Percentiles rank a stretch among this genome's conserved stretches.
These are phyloP conservation scores for Egretta garzetta DNA, from an alignment of 2,113 vertebrate genomes.

Conservation along the genomic window DNA sequence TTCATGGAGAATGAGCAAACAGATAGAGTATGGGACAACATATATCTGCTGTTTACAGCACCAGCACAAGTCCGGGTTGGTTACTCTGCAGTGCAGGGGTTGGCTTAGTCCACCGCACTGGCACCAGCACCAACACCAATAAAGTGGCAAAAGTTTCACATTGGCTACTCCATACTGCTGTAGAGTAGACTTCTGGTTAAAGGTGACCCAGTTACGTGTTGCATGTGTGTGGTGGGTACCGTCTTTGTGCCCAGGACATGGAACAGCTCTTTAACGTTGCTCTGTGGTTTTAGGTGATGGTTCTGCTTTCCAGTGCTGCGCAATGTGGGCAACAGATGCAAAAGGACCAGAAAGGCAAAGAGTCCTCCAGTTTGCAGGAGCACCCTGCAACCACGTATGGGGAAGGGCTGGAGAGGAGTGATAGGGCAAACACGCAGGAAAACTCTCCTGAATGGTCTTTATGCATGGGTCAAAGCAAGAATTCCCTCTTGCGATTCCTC, in stretches of 20 bases:
- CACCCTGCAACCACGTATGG: fast-evolving
- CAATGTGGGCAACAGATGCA: too few relatives aligned
- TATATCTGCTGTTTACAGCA: background rate
- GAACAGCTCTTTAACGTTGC: background rate
- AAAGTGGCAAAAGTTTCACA: background rate
- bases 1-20: background rate
- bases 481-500: background rate
- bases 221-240: background rate
- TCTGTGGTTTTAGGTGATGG: background rate
- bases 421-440: fast-evolving
- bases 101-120: background rate
- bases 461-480: too few relatives aligned
- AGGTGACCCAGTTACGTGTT: background rate
- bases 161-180: background rate
- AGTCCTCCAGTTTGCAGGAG: background rate
- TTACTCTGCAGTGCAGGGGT: background rate
- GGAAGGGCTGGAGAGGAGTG: background rate
- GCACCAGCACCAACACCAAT: background rate
- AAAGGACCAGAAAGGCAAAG: background rate
- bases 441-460: background rate
- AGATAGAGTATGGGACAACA: background rate
- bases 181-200: background rate
- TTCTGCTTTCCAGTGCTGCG: background rate
- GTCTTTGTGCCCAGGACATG: background rate
- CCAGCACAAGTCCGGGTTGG: background rate